phyloP scores from a whole-genome alignment of 2,113 vertebrate species.

The Anoura caudifer region DNA sequence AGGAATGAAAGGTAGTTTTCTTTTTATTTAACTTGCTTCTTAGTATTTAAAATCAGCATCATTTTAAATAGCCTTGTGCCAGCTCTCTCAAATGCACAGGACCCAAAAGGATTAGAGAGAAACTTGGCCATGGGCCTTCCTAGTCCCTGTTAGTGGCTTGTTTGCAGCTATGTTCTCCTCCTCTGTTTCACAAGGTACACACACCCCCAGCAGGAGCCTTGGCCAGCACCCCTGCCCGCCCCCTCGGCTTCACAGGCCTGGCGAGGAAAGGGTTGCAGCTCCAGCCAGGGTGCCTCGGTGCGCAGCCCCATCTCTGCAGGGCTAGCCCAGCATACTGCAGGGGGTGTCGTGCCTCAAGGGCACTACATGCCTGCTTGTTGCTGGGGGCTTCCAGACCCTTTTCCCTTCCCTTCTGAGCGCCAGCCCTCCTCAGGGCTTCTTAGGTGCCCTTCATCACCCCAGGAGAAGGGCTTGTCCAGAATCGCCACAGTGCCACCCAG shows the following conservation, averaged over 20 bases:
- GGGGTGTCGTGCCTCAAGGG: neutral
- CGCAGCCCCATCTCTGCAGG: neutral
- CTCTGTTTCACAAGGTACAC: neutral
- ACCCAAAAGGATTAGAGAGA: neutral
- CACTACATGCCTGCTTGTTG: neutral
- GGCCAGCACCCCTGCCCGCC: rapidly evolving
- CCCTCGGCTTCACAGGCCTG: neutral
- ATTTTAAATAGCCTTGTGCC: neutral
- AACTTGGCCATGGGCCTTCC: neutral
- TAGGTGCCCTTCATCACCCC: neutral
- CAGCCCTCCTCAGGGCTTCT: neutral
- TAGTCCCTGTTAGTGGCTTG: neutral
- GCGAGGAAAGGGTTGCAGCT: neutral
- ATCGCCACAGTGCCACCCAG: neutral
- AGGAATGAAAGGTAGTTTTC: neutral
- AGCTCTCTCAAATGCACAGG: neutral
- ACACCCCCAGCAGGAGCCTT: neutral
- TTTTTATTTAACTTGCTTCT: neutral
- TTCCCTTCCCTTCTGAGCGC: neutral
- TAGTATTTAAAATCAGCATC: neutral
- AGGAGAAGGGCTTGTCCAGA: neutral
- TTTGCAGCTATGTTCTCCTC: neutral
- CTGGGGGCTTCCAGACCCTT: neutral
- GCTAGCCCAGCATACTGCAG: neutral
- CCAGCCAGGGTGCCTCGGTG: neutral